Base-by-base conservation (phyloP, 30 jellyfish, hydroid and myxozoan genomes). In the Sanderia malayensis region DNA sequence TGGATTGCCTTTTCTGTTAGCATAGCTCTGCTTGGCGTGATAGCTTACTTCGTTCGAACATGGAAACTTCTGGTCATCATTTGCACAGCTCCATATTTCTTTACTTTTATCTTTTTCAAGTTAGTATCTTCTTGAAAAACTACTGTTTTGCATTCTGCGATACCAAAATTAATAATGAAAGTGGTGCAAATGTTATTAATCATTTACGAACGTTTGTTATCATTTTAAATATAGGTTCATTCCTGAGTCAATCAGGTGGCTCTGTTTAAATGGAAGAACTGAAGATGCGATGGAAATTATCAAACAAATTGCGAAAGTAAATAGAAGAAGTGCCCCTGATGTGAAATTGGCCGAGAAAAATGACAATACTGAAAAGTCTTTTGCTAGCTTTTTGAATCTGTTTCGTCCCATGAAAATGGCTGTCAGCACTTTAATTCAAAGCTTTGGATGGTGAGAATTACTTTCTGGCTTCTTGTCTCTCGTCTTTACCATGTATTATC, bases 161-260 rank as follows among this genome's bases (percentile, higher is more conserved):
- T n/a, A n/a, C n/a, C n/a, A n/a, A n/a, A n/a, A n/a, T n/a, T n/a
- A n/a, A n/a, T n/a, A n/a, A n/a, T n/a, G n/a, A n/a, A n/a, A n/a
- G n/a, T n/a, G n/a, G n/a, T n/a, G n/a, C n/a, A n/a, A n/a, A n/a
- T n/a, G n/a, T n/a, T n/a, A n/a, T n/a, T n/a, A n/a, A n/a, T n/a
- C n/a, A n/a, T n/a, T n/a, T 72, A 59, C 20, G 60, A 46, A 2
- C 77, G 78, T 1, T 72, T 79, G 78, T 28, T 49, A 2, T 49
- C 24, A 2, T 19, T 24, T 19, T 26, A 26, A 15, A n/a, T n/a
- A n/a, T 49, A 88, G 92, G 84, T 72, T 80, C 58, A 46, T 88
- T 55, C 97, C 97, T 2, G 97, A 88, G 62, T 88, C 97, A 25
- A 70, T 74, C 7, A 81, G 97, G 30, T 88, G 97, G 97, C 68